Evolutionary conservation across 2,113 vertebrate species (phyloP).

Genomic region (Chaetodon auriga): DNA sequence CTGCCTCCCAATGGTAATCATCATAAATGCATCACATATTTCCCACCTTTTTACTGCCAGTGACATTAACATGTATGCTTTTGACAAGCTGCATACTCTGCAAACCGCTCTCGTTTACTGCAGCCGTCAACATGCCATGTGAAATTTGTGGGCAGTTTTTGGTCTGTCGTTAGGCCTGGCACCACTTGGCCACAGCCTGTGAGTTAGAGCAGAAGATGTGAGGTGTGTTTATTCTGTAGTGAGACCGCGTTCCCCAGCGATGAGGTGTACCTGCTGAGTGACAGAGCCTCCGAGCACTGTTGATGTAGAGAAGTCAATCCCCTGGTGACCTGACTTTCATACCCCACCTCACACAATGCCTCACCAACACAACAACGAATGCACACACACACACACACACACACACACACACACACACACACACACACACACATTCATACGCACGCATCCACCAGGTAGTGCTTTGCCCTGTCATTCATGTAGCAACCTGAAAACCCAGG

Average conservation of each 20-base stretch:
- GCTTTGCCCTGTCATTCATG: conserved; percentile 64
- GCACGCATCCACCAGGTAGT: conserved; percentile 12
- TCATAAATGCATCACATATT: background rate
- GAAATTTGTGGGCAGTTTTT: conserved; percentile 35
- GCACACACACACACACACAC: background rate
- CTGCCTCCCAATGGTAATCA: conserved; percentile 94
- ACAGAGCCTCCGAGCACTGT: conserved; percentile 77
- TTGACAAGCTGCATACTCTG: conserved; percentile 14
- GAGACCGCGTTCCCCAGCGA: conserved; percentile 68
- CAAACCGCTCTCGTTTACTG: conserved; percentile 20
- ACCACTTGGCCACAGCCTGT: conserved; percentile 22
- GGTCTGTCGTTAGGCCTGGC: conserved; percentile 4
- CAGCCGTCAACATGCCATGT: conserved; percentile 44
- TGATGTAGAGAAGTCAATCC: conserved; percentile 71
- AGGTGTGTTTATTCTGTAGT: conserved; percentile 77
- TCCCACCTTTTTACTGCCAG: conserved; percentile 13
- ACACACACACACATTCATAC: conserved; percentile 1
- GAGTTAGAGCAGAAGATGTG: conserved; percentile 66
- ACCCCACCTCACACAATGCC: conserved; percentile 59
- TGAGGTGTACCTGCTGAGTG: conserved; percentile 80
- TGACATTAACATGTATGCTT: conserved; percentile 20
- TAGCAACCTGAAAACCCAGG: conserved; percentile 73
- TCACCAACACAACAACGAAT: conserved; percentile 19
- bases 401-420: conserved; percentile 1
- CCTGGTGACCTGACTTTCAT: conserved; percentile 62